phyloP scores from a whole-genome alignment of 2,797 vertebrate species.

The Carduelis carduelis region DNA sequence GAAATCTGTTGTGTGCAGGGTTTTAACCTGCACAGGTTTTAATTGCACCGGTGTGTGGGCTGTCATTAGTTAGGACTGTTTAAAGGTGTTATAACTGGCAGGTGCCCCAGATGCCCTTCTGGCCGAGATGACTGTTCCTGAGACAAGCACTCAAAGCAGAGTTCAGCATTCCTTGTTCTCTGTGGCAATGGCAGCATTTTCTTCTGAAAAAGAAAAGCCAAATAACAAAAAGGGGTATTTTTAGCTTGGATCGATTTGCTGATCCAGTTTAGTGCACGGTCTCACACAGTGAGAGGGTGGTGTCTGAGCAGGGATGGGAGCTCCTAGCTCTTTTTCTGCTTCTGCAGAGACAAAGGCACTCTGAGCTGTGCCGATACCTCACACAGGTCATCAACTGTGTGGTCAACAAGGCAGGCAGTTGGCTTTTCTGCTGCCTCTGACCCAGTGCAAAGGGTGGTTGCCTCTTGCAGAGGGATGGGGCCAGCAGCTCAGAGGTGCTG shows the following conservation, averaged over 20 bases:
- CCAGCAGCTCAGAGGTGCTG: neutral
- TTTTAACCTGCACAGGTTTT: neutral
- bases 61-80: neutral
- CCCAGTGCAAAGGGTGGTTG: fast-evolving
- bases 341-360: neutral
- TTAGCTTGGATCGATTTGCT: slow-evolving; percentile 4
- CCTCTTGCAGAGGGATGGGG: neutral
- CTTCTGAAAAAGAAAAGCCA: neutral
- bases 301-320: neutral
- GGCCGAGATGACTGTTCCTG: neutral
- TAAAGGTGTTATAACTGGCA: neutral
- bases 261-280: neutral
- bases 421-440: neutral
- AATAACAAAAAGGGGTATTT: slow-evolving; percentile 6
- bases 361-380: neutral
- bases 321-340: neutral
- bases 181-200: neutral
- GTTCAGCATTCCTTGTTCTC: neutral
- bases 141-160: neutral
- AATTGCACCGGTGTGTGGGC: neutral
- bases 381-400: neutral
- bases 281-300: neutral
- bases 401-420: neutral
- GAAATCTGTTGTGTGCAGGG: neutral
- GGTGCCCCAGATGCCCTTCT: neutral